Evolutionary conservation across 2,113 vertebrate genomes (phyloP).

Genomic region (Sinocyclocheilus maitianheensis): DNA sequence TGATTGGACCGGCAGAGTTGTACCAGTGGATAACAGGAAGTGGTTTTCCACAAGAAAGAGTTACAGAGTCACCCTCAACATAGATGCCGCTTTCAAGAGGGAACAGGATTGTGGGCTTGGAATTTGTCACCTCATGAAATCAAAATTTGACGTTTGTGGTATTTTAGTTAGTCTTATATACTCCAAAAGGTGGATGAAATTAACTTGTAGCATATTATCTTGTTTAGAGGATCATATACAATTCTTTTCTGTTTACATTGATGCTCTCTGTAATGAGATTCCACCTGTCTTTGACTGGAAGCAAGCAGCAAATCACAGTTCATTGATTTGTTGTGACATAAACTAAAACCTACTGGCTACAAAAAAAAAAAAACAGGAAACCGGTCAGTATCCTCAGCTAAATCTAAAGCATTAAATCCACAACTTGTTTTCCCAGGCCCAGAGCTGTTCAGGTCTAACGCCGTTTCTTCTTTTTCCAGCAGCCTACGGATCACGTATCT

Average conservation of each 20-base stretch:
- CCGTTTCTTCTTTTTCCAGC: constrained; percentile 45
- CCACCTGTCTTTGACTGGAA: neutral
- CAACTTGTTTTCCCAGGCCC: neutral
- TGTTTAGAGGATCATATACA: neutral
- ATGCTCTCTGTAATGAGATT: neutral
- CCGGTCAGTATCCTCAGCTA: neutral
- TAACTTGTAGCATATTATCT: neutral
- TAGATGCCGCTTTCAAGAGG: too few relatives aligned
- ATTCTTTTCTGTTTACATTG: neutral
- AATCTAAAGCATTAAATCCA: constrained; percentile 15
- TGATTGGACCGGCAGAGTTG: constrained; percentile 64
- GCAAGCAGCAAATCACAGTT: neutral
- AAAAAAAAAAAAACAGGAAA: neutral
- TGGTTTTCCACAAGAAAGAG: constrained; percentile 72
- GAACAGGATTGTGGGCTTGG: too few relatives aligned
- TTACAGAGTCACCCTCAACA: constrained; percentile 62
- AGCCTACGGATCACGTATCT: constrained; percentile 4
- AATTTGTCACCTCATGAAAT: too few relatives aligned
- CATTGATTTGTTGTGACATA: neutral
- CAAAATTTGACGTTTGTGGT: too few relatives aligned
- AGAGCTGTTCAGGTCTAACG: constrained; percentile 28
- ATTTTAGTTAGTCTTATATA: too few relatives aligned
- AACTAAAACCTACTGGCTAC: neutral
- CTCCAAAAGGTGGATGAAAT: too few relatives aligned
- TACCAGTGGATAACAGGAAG: constrained; percentile 68